Evolutionary conservation across 1,140 invertebrate species (phyloP).

Genomic region (Bombus sibiricus): DNA sequence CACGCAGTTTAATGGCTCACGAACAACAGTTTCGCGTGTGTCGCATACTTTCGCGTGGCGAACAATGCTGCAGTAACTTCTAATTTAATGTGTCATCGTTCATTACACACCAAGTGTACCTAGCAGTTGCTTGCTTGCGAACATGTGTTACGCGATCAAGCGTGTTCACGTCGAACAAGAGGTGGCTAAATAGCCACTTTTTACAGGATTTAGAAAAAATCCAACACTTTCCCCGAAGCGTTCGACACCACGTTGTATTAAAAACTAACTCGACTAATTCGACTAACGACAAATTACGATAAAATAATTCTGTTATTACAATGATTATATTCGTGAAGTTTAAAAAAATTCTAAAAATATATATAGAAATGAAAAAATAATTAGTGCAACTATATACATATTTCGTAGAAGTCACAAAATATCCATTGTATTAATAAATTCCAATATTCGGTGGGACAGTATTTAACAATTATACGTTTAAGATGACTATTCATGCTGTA

Average conservation of each 20-base stretch:
- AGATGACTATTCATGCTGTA: too few species aligned
- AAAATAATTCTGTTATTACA: too few species aligned
- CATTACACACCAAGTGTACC: constrained; percentile 20
- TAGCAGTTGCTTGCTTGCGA: not conserved
- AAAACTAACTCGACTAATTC: not conserved
- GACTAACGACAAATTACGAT: too few species aligned
- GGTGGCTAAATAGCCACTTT: not conserved
- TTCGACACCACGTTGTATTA: not conserved
- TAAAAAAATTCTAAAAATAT: too few species aligned
- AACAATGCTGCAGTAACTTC: constrained; percentile 49
- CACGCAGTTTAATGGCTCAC: constrained; percentile 4
- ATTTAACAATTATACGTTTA: too few species aligned
- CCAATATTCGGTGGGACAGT: fast-evolving
- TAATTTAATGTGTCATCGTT: constrained; percentile 47
- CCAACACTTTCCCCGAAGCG: not conserved
- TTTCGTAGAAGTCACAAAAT: too few species aligned
- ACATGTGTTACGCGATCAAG: not conserved
- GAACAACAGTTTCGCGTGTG: constrained; percentile 26
- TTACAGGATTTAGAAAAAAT: not conserved
- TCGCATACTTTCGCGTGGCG: constrained; percentile 37
- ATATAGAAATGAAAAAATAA: too few species aligned
- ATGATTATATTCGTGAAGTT: too few species aligned
- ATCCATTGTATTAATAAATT: too few species aligned
- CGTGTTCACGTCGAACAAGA: not conserved
- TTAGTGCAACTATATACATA: too few species aligned